Base-by-base conservation (phyloP, 2,888 invertebrate genomes). In the Luperina nickerlii region DNA sequence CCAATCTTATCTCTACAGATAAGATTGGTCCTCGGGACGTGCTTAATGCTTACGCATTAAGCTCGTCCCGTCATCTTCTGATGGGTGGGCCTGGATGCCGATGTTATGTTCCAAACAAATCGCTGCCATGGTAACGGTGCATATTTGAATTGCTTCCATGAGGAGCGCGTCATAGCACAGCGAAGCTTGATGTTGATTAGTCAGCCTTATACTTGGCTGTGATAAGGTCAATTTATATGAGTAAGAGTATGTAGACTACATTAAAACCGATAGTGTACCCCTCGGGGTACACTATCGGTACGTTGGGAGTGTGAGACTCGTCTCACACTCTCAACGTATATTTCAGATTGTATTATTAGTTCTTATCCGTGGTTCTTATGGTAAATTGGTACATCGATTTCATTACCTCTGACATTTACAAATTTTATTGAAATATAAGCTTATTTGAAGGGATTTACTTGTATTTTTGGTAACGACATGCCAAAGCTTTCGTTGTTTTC, bases 141-240 rank as follows among this genome's bases (percentile, higher is more conserved):
- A 8, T 7, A 32, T 63, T 63, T 32, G 18, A 1, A 20, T 68
- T 68, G 11, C 48, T 48, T 48, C 13, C 11, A 69, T 7, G 27
- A 68, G 7, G 13, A 48, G 20, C 24, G 8, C 24, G 18, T 4
- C 13, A 27, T 38, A 81, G 81, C 27, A 8, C 2, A 74, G 68
- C 67, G 51, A 24, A 54, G 20, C 62, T 38, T 63, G 15, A 54
- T 27, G 38, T 38, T 75, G 60, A 68, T 27, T 5, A 81, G 18
- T 38, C 45, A 68, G 8, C 90, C 87, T 92, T 91, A 92, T 88
- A 90, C 84, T 87, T 86, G 83, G 84, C 79, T 71, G 89, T 88
- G 94, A 94, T 94, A 94, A 93, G 90, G 88, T 83, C 90, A 91
- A 93, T 93, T 92, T 93, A 93, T 91, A 90, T 86, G 86, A 82